These are phyloP conservation scores for Probosciger aterrimus DNA, from an alignment of 2,113 vertebrate species.

Conservation along the genomic window DNA sequence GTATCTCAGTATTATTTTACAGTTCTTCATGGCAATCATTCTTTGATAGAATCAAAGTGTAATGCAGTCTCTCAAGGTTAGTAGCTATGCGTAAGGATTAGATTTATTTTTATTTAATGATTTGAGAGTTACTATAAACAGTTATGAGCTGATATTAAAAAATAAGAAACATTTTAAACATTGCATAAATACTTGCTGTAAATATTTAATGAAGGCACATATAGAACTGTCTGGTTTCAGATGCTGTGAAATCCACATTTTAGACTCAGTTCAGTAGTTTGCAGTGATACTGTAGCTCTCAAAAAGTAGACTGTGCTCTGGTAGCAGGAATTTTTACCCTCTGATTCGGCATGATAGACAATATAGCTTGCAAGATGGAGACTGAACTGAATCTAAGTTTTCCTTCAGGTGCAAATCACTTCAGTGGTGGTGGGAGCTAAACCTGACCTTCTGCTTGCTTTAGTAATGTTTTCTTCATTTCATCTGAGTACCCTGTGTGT, in stretches of 20 bases:
- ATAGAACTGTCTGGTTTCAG: not conserved
- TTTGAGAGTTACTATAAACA: not conserved
- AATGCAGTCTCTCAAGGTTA: not conserved
- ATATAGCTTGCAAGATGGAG: not conserved
- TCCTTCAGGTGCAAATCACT: not conserved
- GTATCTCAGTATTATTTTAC: not conserved
- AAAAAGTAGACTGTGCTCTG: not conserved
- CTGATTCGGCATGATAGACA: not conserved
- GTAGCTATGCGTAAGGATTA: not conserved
- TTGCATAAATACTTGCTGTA: not conserved
- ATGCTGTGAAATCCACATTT: not conserved
- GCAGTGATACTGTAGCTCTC: not conserved
- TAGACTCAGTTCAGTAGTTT: not conserved
- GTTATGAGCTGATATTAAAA: not conserved
- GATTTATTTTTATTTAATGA: not conserved
- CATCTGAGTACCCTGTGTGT: not conserved
- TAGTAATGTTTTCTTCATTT: not conserved
- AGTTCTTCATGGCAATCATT: not conserved
- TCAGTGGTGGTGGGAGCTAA: not conserved
- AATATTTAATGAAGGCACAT: not conserved
- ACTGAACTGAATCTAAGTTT: not conserved
- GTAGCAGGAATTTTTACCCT: not conserved
- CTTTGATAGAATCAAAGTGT: not conserved
- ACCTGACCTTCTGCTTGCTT: not conserved
- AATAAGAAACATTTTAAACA: not conserved